These are phyloP conservation scores for Lasioglossum leucozonium DNA, from an alignment of 2,888 invertebrate genomes.

Conservation along the genomic window DNA sequence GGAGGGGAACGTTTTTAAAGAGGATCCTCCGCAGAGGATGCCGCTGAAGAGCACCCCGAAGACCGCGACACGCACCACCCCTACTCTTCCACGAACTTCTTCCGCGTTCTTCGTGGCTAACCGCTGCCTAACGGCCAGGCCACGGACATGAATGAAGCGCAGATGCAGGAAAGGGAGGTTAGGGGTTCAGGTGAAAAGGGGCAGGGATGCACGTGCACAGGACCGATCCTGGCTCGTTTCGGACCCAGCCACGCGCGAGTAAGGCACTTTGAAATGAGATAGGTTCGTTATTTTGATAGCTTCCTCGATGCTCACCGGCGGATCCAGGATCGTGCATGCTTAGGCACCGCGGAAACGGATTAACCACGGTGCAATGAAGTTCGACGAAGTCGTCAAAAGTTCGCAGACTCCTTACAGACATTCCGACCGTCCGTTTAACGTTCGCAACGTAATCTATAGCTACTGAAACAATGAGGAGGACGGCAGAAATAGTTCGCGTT, in stretches of 20 bases:
- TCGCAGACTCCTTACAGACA: constrained; percentile 35
- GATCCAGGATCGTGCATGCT: constrained; percentile 36
- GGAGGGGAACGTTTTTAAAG: constrained; percentile 33
- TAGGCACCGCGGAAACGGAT: constrained; percentile 50
- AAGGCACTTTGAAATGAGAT: constrained; percentile 78
- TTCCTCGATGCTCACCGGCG: constrained; percentile 58
- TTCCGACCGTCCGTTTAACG: constrained; percentile 26
- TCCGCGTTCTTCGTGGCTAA: constrained; percentile 74
- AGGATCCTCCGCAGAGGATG: background rate
- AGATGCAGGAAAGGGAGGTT: constrained; percentile 72
- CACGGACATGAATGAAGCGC: constrained; percentile 68
- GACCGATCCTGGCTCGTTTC: constrained; percentile 69
- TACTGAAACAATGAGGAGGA: background rate
- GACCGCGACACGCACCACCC: background rate
- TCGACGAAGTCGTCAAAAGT: constrained; percentile 50
- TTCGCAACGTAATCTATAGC: constrained; percentile 17
- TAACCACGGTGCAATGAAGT: constrained; percentile 47
- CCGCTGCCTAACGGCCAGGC: constrained; percentile 65
- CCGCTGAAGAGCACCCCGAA: background rate
- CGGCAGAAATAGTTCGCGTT: too few species aligned
- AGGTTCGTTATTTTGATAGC: constrained; percentile 82
- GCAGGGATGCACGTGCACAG: constrained; percentile 60
- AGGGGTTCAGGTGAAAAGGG: constrained; percentile 65
- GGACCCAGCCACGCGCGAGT: constrained; percentile 78
- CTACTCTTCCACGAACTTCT: constrained; percentile 23